Conservation (phyloP, 2,113 vertebrate genomes). For the Hystrix brachyura region DNA sequence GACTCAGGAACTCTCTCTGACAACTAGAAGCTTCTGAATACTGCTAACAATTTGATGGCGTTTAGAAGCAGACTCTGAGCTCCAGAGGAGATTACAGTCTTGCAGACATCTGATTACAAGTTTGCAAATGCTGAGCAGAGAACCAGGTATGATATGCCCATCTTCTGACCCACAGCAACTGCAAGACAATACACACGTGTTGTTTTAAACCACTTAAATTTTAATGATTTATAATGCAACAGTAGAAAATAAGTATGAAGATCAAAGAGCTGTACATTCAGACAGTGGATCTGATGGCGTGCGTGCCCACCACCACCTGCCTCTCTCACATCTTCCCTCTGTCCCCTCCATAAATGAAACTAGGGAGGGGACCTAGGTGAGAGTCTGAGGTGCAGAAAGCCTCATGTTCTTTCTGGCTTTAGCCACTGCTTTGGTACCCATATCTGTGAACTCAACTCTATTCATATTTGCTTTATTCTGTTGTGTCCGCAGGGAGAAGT, state of each 20-base stretch:
- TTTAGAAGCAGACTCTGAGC: background rate
- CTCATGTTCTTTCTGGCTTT: background rate
- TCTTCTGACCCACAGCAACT: background rate
- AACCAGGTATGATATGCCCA: background rate
- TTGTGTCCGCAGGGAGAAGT: background rate
- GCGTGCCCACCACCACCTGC: background rate
- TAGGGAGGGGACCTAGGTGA: background rate
- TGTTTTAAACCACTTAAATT: background rate
- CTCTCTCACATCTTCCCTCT: background rate
- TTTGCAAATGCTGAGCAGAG: background rate
- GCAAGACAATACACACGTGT: background rate
- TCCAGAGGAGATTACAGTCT: background rate
- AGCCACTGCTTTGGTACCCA: background rate
- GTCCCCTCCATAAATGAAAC: background rate
- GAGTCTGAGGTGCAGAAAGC: fast-evolving
- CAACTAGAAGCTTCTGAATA: background rate
- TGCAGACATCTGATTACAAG: background rate
- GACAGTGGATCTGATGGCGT: fast-evolving
- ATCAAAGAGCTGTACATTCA: background rate
- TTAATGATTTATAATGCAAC: background rate
- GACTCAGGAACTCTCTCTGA: background rate
- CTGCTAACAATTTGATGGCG: background rate
- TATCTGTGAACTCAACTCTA: background rate
- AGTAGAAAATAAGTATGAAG: background rate
- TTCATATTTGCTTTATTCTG: background rate